Conservation (phyloP, 2,888 invertebrate species). For the Drosophila borborema region DNA sequence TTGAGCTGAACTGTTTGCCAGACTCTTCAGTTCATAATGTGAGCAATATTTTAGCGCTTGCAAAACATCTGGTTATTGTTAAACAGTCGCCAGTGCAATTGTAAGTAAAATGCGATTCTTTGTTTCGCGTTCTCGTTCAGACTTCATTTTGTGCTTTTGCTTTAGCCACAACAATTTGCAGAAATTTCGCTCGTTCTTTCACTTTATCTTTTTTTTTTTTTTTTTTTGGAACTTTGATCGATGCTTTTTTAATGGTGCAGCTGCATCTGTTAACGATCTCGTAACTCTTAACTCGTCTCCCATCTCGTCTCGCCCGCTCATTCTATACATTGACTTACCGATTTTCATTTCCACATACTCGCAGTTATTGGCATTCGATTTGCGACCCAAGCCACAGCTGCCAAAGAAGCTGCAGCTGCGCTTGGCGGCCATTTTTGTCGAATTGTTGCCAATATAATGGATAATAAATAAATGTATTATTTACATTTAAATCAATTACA, state of each 20-base stretch:
- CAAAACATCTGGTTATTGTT: conserved; percentile 83
- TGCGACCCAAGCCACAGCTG: conserved; percentile 47
- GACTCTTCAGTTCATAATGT: conserved; percentile 29
- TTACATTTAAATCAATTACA: conserved; percentile 8
- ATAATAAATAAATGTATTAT: not conserved
- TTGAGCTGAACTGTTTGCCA: conserved; percentile 24
- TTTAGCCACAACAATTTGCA: conserved; percentile 56
- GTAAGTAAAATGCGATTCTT: conserved; percentile 73
- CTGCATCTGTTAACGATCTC: conserved; percentile 51
- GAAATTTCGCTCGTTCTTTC: conserved; percentile 30
- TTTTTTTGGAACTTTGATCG: conserved; percentile 58
- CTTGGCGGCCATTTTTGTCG: conserved; percentile 49
- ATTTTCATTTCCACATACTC: conserved; percentile 70
- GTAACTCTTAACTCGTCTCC: conserved; percentile 14
- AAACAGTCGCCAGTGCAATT: conserved; percentile 57
- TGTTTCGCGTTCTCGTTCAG: conserved; percentile 52
- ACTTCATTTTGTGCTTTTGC: conserved; percentile 7
- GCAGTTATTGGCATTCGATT: conserved; percentile 30
- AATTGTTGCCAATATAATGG: not conserved
- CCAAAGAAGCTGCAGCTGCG: conserved; percentile 61
- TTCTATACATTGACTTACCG: conserved; percentile 60
- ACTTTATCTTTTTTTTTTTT: not conserved
- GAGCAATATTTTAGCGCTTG: conserved; percentile 45
- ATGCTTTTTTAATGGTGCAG: conserved; percentile 73
- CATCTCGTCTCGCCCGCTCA: not conserved